Conservation (phyloP, 1,140 invertebrate species). For the Octopus sinensis region DNA sequence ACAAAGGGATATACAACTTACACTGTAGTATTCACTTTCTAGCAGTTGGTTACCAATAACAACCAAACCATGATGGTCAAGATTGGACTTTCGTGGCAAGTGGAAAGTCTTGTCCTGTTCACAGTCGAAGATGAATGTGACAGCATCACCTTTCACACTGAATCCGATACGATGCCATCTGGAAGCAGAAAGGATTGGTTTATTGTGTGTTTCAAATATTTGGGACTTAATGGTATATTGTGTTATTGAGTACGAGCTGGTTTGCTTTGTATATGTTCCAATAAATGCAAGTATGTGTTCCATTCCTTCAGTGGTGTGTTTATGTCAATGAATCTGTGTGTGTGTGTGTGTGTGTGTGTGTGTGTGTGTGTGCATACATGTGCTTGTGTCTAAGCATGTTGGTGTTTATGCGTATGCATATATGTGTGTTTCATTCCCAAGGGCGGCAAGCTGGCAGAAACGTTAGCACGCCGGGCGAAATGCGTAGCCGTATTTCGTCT, state of each 20-base stretch:
- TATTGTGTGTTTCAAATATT: not conserved
- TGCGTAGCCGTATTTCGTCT: too few species aligned
- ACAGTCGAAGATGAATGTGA: slow-evolving; percentile 73
- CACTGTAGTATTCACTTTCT: slow-evolving; percentile 67
- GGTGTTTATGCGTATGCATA: too few species aligned
- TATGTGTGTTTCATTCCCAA: too few species aligned
- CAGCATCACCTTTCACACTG: slow-evolving; percentile 76
- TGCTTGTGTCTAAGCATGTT: too few species aligned
- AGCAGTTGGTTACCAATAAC: slow-evolving; percentile 71
- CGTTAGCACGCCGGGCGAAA: too few species aligned
- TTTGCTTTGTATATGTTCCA: not conserved
- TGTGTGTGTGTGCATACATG: too few species aligned
- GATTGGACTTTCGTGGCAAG: slow-evolving; percentile 61
- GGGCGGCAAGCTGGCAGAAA: too few species aligned
- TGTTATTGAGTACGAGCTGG: not conserved
- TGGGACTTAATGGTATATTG: not conserved
- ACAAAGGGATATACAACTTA: slow-evolving; percentile 38
- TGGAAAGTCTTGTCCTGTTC: slow-evolving; percentile 63
- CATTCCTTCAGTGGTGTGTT: not conserved
- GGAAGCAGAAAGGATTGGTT: slow-evolving; percentile 29
- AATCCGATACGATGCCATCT: slow-evolving; percentile 78
- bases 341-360: not conserved
- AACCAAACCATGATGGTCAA: slow-evolving; percentile 68
- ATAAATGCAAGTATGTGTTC: not conserved
- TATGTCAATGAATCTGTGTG: not conserved